Base-by-base conservation (phyloP, 1,140 invertebrate genomes). In the Temnothorax curvispinosus region DNA sequence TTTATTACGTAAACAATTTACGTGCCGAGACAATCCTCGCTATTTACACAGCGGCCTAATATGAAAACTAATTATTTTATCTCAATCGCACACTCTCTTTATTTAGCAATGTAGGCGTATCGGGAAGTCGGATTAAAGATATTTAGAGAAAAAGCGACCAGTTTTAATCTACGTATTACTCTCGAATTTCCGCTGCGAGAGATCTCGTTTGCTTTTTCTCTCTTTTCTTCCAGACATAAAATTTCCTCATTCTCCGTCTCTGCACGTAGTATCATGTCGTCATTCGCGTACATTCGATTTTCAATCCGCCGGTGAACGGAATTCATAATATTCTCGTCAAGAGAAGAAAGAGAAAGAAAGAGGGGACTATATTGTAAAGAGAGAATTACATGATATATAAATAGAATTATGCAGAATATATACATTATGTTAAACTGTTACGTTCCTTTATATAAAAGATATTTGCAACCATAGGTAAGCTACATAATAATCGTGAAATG, bases 51-150 rank as follows among this genome's bases (percentile, higher is more conserved):
- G 50, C 27, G 18, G 9, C 6, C 6, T 9, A 47, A 41, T 6
- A 5, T 4, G 41, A 50, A 50, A 78, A 78, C 44, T 65, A 78
- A 78, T 78, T 78, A 47, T 65, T 65, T 65, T 65, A 78, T 50
- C 58, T 50, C 18, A 9, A 52, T 35, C 35, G 65, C 18, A 2
- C 9, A 3, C 6, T 77, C 41, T 32, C 9, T 44, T 67, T 35
- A 35, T 38, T 78, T 65, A n/a, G 9, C 8, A 8, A 50, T 21
- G 41, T 78, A 18, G 44, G 27, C 44, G 44, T 64, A 64, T 64
- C 21, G 41, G 9, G 18, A 2, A 47, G 50, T 35, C 15, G 44
- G 58, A 38, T 78, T 50, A 65, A 44, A 27, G 11, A 65, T 35
- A 50, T 74, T 35, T 27, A 69, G 6, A 50, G 50, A 69, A 50